Evolutionary conservation across 2,797 vertebrate species (phyloP).

Genomic region (Acridotheres tristis): DNA sequence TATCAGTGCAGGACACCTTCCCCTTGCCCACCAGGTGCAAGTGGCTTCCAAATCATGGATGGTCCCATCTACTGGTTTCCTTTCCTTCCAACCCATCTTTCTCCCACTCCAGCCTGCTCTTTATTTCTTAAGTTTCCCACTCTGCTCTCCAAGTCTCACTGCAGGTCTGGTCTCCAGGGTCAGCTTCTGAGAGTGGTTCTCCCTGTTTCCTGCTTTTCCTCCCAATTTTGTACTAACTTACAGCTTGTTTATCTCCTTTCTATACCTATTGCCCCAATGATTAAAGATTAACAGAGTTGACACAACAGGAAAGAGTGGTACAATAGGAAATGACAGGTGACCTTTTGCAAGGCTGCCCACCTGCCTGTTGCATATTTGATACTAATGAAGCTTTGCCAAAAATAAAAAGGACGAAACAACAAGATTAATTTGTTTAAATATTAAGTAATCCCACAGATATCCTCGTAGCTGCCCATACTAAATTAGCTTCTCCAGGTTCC

Average conservation of each 20-base stretch:
- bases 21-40: neutral
- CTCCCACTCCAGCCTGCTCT: neutral
- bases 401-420: conserved; percentile 11
- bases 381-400: conserved; percentile 19
- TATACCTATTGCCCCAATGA: neutral
- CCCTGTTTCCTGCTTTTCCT: neutral
- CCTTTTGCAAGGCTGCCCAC: neutral
- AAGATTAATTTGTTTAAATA: neutral
- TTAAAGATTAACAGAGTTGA: conserved; percentile 35
- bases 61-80: neutral
- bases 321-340: conserved; percentile 28
- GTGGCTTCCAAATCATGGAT: neutral
- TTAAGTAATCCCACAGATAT: neutral
- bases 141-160: neutral
- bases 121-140: neutral
- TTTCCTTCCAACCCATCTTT: neutral
- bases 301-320: neutral
- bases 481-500: neutral
- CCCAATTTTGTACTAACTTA: neutral
- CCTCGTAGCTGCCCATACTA: neutral
- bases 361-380: conserved; percentile 26
- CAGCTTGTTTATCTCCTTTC: neutral
- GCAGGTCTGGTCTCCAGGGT: neutral
- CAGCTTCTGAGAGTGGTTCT: neutral
- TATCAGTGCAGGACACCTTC: neutral